Conservation (phyloP, 2,113 vertebrate genomes). For the Megaceryle torquata region DNA sequence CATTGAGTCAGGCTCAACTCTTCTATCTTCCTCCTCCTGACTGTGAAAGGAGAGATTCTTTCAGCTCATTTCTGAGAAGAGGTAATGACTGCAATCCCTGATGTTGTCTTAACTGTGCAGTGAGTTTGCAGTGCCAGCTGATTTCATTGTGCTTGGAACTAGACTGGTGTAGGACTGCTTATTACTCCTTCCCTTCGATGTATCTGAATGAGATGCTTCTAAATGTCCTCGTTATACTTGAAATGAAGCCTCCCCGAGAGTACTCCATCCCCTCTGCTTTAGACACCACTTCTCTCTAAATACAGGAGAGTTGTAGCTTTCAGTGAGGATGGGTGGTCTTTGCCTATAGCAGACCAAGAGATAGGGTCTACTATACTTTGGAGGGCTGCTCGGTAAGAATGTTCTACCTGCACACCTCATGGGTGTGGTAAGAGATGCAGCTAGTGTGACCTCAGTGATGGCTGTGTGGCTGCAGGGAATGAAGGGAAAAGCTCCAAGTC, state of each 20-base stretch:
- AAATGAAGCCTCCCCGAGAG: background rate
- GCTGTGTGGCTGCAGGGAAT: background rate
- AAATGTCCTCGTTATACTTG: no score
- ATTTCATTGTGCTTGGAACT: background rate
- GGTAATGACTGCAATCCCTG: background rate
- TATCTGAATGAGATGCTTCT: background rate
- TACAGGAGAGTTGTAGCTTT: background rate
- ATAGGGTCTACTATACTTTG: fast-evolving
- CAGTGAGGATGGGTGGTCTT: fast-evolving
- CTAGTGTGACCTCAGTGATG: fast-evolving
- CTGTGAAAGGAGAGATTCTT: background rate
- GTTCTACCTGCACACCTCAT: fast-evolving
- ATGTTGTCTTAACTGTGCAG: background rate
- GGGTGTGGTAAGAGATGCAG: background rate
- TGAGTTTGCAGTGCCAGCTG: background rate
- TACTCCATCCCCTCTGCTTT: background rate
- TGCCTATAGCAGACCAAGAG: background rate
- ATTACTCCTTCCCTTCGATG: background rate
- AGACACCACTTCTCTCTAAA: background rate
- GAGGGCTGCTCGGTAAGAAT: background rate
- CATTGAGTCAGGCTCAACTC: background rate
- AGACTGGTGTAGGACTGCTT: background rate
- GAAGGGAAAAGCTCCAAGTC: background rate
- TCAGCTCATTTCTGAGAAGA: background rate
- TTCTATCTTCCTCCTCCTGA: background rate